Percentiles rank a stretch among this genome's conserved stretches.
These are phyloP conservation scores for Corydoras maculifer DNA, from an alignment of 2,113 vertebrate genomes.

Conservation along the genomic window DNA sequence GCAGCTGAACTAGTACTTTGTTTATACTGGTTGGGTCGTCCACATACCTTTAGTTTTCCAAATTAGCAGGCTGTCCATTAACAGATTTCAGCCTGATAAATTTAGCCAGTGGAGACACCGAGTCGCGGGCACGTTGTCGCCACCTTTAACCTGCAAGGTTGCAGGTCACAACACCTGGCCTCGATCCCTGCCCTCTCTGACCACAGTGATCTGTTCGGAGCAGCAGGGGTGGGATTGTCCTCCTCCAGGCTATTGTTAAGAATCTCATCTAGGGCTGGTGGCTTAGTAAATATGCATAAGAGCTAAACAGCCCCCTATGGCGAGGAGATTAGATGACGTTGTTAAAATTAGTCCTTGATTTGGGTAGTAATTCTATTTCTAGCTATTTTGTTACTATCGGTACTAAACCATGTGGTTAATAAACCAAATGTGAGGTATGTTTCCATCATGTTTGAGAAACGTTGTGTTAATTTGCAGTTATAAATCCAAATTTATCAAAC, in stretches of 20 bases:
- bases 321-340: slow-evolving; percentile 52
- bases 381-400: too few relatives aligned
- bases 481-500: too few relatives aligned
- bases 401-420: too few relatives aligned
- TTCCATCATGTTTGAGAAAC: too few relatives aligned
- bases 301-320: slow-evolving; percentile 62
- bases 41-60: neutral
- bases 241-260: slow-evolving; percentile 63
- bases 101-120: slow-evolving; percentile 17
- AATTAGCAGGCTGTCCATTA: neutral
- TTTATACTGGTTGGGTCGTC: neutral
- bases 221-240: slow-evolving; percentile 62
- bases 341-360: neutral
- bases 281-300: slow-evolving; percentile 68
- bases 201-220: slow-evolving; percentile 56
- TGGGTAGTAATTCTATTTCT: too few relatives aligned
- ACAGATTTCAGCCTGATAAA: slow-evolving; percentile 11
- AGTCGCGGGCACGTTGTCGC: slow-evolving; percentile 14
- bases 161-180: slow-evolving; percentile 54
- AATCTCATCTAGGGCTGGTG: slow-evolving; percentile 64
- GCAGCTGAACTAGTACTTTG: neutral
- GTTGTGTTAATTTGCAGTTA: too few relatives aligned
- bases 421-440: too few relatives aligned
- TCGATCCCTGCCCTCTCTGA: slow-evolving; percentile 53
- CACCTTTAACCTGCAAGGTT: slow-evolving; percentile 39